Evolutionary conservation across 2,888 invertebrate species (phyloP), one percentile per base, ranked within the genome.

Genomic region (Cheilosia scutellata): DNA sequence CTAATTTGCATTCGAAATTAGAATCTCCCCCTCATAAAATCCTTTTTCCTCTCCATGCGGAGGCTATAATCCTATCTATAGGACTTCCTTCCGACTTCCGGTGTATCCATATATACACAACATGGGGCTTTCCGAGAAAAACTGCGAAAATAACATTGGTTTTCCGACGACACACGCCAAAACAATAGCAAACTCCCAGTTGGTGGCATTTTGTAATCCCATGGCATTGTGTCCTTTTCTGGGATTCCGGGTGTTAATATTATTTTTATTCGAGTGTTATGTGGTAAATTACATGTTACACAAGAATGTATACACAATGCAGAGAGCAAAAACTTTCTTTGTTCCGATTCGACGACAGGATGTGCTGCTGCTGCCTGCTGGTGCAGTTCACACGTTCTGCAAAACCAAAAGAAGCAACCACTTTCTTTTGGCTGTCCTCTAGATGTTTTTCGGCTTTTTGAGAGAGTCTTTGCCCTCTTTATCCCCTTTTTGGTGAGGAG

Each of bases 1-100:
- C 76, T 82, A 68, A 86, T 86, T 86, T 86, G 72, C 76, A 82
- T 82, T 80, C 55, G 71, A 76, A 82, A 86, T 82, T 71, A 72
- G 72, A 51, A 4, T 49, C 9, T 4, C 47, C 33, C 6, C 29
- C n/a, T n/a, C 6, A 7, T 13, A 53, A 51, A 58, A 71, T 76
- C 71, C 82, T 71, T 77, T 71, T 5, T 9, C n/a, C 27, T 13
- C 29, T 37, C 33, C 49, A 20, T 20, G 20, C 20, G 20, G n/a
- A 25, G 44, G 29, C 57, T 47, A 49, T 75, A 53, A 11, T 60
- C 51, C 31, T 71, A 76, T 66, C 71, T 63, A 49, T 20, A 25
- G 70, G 25, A 58, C 16, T 70, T 76, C 33, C 44, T 47, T 65
- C 13, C 76, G 58, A 77, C 82, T 77, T 77, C 31, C 51, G 60